Evolutionary conservation across 2,113 vertebrate genomes (phyloP).

Genomic region (Amphiprion ocellaris): DNA sequence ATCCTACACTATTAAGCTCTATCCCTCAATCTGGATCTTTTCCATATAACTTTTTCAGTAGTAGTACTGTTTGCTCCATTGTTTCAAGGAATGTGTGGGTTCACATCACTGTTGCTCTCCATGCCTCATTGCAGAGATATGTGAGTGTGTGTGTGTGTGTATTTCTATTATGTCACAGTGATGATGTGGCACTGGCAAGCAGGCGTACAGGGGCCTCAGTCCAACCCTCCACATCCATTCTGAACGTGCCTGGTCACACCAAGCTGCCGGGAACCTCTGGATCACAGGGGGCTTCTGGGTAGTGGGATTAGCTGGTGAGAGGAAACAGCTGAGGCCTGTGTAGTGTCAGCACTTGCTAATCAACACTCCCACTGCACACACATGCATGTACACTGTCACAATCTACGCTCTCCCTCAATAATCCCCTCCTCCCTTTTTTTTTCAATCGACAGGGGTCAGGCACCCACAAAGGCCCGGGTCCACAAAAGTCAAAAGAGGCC

Average conservation of each 20-base stretch:
- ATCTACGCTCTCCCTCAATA: constrained; percentile 51
- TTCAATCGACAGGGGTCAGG: constrained; percentile 63
- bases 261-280: constrained; percentile 66
- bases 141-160: constrained; percentile 20
- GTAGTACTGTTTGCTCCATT: constrained; percentile 22
- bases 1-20: neutral
- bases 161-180: constrained; percentile 77
- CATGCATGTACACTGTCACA: constrained; percentile 31
- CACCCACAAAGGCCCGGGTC: constrained; percentile 72
- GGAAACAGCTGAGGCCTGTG: constrained; percentile 82
- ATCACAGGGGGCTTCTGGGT: constrained; percentile 66
- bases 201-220: constrained; percentile 45
- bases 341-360: constrained; percentile 81
- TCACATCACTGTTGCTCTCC: constrained; percentile 5
- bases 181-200: constrained; percentile 72
- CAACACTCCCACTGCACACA: constrained; percentile 60
- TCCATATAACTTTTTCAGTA: constrained; percentile 11
- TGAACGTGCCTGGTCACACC: constrained; percentile 70
- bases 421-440: constrained; percentile 67
- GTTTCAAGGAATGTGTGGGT: constrained; percentile 53
- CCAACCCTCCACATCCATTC: constrained; percentile 23
- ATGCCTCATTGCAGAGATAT: constrained; percentile 17
- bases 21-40: neutral
- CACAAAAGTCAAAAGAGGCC: constrained; percentile 72
- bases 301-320: constrained; percentile 80